Evolutionary conservation across 2,113 vertebrate genomes (phyloP).

Genomic region (Scartelaos histophorus): DNA sequence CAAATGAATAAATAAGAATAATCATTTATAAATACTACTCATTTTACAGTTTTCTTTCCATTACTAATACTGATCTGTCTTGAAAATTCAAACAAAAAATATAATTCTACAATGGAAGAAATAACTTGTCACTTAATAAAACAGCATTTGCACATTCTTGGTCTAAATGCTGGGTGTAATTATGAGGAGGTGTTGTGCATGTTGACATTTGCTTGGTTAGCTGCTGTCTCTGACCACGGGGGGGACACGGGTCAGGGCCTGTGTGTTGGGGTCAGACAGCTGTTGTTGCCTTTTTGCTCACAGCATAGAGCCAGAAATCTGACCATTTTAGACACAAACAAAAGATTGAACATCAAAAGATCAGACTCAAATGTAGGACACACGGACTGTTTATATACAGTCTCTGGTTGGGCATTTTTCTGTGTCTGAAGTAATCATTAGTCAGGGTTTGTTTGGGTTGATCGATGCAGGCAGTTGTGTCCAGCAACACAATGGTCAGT

Average conservation of each 20-base stretch:
- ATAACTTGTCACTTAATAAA: no score
- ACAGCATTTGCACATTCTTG: background rate
- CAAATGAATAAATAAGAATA: no score
- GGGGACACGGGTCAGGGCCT: conserved; percentile 51
- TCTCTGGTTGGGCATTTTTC: background rate
- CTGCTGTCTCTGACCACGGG: conserved; percentile 34
- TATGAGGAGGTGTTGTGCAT: background rate
- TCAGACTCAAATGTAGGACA: background rate
- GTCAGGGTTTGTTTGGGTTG: background rate
- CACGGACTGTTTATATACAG: background rate
- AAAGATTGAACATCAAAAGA: background rate
- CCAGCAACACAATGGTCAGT: background rate
- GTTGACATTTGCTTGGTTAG: conserved; percentile 40
- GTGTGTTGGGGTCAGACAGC: conserved; percentile 65
- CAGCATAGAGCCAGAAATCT: conserved; percentile 59
- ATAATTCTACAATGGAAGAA: no score
- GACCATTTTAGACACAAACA: conserved; percentile 22
- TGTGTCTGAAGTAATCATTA: background rate
- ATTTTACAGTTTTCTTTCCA: no score
- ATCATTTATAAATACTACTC: no score
- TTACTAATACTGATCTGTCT: no score
- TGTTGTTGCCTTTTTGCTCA: conserved; percentile 68
- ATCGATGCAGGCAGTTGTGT: background rate
- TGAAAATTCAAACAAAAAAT: no score
- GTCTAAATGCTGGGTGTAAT: background rate